Conservation (phyloP, 2,113 vertebrate species). For the Maccullochella peelii region DNA sequence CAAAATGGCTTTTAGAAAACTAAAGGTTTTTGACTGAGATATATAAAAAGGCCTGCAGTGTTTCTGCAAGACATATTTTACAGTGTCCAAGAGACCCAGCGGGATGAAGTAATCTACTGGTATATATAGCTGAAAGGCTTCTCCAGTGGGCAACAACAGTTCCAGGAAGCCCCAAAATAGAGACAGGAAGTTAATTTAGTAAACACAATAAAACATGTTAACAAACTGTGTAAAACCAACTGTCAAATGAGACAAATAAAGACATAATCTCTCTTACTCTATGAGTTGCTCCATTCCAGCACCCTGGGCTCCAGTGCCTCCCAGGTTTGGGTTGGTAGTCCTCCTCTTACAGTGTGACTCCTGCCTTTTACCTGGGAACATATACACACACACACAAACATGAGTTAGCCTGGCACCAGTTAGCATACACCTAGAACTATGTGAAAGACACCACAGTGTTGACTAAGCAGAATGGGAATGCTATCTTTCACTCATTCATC, state of each 20-base stretch:
- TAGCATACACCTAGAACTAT: neutral
- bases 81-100: neutral
- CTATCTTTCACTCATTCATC: slow-evolving; percentile 15
- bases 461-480: neutral
- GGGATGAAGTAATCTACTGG: slow-evolving; percentile 3
- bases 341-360: slow-evolving; percentile 33
- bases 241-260: slow-evolving; percentile 34
- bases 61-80: slow-evolving; percentile 12
- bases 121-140: slow-evolving; percentile 16
- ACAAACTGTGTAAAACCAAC: slow-evolving; percentile 34
- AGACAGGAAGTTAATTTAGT: slow-evolving; percentile 70
- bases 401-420: slow-evolving; percentile 12
- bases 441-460: slow-evolving; percentile 17
- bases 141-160: slow-evolving; percentile 64
- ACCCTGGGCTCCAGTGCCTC: slow-evolving; percentile 53
- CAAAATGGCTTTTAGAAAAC: neutral
- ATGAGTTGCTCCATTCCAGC: slow-evolving; percentile 80
- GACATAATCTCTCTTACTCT: slow-evolving; percentile 69
- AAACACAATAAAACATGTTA: slow-evolving; percentile 66
- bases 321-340: slow-evolving; percentile 46
- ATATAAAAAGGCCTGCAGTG: neutral
- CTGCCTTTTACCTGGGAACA: slow-evolving; percentile 56
- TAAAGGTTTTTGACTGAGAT: neutral
- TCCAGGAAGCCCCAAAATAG: slow-evolving; percentile 77
- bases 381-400: slow-evolving; percentile 34